These are phyloP conservation scores for Microctenopoma steveboyesi DNA, from an alignment of 2,797 vertebrate species.

Conservation along the genomic window DNA sequence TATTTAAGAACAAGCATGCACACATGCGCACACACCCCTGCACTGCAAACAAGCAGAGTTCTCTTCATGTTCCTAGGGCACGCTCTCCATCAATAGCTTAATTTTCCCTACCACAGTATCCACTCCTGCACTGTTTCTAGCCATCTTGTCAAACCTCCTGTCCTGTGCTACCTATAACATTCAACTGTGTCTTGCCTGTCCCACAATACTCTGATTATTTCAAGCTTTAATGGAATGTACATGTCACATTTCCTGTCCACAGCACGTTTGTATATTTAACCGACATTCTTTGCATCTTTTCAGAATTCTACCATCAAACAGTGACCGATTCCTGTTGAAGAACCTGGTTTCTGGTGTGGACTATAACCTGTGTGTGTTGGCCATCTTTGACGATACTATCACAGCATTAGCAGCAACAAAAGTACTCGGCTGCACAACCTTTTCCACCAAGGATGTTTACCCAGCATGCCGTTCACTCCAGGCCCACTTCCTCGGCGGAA, in stretches of 20 bases:
- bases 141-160: slow-evolving; percentile 37
- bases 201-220: slow-evolving; percentile 17
- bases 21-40: slow-evolving; percentile 22
- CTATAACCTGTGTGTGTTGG: slow-evolving; percentile 92
- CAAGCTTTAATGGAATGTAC: neutral
- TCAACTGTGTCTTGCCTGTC: slow-evolving; percentile 20
- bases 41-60: slow-evolving; percentile 70
- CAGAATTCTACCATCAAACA: slow-evolving; percentile 91
- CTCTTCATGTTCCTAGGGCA: slow-evolving; percentile 67
- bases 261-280: slow-evolving; percentile 9
- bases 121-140: slow-evolving; percentile 40
- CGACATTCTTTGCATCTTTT: slow-evolving; percentile 25
- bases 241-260: slow-evolving; percentile 9
- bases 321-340: slow-evolving; percentile 88
- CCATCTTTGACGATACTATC: slow-evolving; percentile 88
- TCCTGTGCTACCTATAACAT: slow-evolving; percentile 26
- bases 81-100: slow-evolving; percentile 72
- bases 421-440: slow-evolving; percentile 91
- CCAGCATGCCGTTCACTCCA: slow-evolving; percentile 91
- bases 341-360: slow-evolving; percentile 90
- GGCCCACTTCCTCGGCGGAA: slow-evolving; percentile 92
- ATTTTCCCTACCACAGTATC: slow-evolving; percentile 71
- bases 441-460: slow-evolving; percentile 90
- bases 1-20: slow-evolving; percentile 36
- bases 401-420: slow-evolving; percentile 89